These are phyloP conservation scores for Anolis carolinensis DNA, from an alignment of 2,113 vertebrate species.

Conservation along the genomic window DNA sequence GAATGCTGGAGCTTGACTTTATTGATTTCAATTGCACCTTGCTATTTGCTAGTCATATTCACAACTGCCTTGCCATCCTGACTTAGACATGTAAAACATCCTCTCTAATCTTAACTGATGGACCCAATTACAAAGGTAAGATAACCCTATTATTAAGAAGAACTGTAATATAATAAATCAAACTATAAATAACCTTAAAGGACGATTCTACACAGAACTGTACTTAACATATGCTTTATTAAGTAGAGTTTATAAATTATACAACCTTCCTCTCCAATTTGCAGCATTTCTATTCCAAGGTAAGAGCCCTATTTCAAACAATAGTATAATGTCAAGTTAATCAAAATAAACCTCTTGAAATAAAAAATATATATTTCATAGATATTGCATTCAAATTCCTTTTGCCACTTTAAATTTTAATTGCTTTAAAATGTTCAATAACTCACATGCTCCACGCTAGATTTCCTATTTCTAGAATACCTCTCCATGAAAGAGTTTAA, in stretches of 20 bases:
- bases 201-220: conserved; percentile 60
- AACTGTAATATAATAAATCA: conserved; percentile 73
- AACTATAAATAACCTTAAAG: conserved; percentile 74
- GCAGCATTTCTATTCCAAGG: conserved; percentile 55
- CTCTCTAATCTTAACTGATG: conserved; percentile 69
- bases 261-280: conserved; percentile 57
- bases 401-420: conserved; percentile 51
- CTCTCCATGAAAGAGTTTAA: conserved; percentile 18
- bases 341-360: conserved; percentile 54
- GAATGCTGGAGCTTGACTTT: conserved; percentile 18
- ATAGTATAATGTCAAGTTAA: conserved; percentile 63
- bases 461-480: neutral
- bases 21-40: conserved; percentile 40
- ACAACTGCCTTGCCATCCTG: conserved; percentile 49
- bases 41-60: conserved; percentile 49
- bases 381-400: conserved; percentile 18
- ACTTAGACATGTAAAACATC: conserved; percentile 54
- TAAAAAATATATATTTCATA: conserved; percentile 51
- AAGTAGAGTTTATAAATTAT: conserved; percentile 74
- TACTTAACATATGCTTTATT: conserved; percentile 71
- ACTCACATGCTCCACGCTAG: neutral
- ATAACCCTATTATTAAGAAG: conserved; percentile 75
- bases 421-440: conserved; percentile 15
- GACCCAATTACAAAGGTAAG: conserved; percentile 71
- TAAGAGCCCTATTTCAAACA: conserved; percentile 63